A percentile compares a stretch with the other conserved stretches of the same genome.
phyloP scores from a whole-genome alignment of 2,888 invertebrate species.

The Noctua comes region DNA sequence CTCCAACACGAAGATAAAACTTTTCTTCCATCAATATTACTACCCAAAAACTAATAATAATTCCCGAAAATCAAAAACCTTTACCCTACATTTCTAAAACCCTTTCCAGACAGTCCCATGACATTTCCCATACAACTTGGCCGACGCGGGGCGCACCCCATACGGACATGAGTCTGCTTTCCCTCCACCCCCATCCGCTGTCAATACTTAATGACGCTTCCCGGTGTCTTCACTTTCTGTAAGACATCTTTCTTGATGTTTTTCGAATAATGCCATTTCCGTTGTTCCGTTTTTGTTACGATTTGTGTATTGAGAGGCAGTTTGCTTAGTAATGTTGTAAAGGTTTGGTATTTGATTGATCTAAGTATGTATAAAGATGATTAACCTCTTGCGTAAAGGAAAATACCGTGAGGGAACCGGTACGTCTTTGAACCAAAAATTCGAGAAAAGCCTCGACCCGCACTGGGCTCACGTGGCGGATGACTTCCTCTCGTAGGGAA shows the following conservation, averaged over 20 bases:
- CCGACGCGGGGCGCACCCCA: constrained; percentile 56
- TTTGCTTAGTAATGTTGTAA: constrained; percentile 8
- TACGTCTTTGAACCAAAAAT: background rate
- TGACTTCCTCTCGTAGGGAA: background rate
- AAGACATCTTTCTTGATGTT: constrained; percentile 61
- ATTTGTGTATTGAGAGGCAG: constrained; percentile 26
- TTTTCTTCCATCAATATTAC: background rate
- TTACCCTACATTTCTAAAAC: constrained; percentile 19
- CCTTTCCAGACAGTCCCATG: constrained; percentile 35
- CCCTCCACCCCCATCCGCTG: constrained; percentile 68
- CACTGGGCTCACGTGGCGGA: background rate
- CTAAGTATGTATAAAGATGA: background rate
- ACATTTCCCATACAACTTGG: constrained; percentile 45
- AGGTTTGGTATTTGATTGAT: background rate
- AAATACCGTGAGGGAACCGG: background rate
- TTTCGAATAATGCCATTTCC: constrained; percentile 65
- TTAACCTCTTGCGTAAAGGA: background rate
- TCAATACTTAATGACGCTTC: constrained; percentile 77
- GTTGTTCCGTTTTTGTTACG: constrained; percentile 31
- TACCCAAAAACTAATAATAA: background rate
- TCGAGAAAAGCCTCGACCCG: background rate
- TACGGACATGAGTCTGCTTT: constrained; percentile 78
- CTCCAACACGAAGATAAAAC: background rate
- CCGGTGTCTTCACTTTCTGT: constrained; percentile 67
- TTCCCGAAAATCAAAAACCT: constrained; percentile 5